Percentiles rank a stretch among this genome's conserved stretches.
Conservation (phyloP, 2,113 vertebrate species). For the Nestor notabilis region DNA sequence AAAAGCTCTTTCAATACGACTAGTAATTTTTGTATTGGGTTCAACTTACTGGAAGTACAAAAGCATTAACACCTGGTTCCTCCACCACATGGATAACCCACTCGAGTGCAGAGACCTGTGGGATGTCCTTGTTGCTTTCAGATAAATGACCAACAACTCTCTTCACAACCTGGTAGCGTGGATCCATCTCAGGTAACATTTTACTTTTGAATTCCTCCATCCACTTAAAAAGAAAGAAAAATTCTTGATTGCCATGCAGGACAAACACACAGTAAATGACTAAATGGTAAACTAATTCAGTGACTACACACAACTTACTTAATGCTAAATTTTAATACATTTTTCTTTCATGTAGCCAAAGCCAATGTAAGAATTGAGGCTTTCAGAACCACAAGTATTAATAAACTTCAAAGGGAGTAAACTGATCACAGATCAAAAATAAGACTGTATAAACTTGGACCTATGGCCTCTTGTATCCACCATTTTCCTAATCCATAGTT, state of each 20-base stretch:
- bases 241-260: not conserved
- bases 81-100: conserved; percentile 91
- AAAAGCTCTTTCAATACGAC: not conserved
- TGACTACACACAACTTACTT: not conserved
- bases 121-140: conserved; percentile 88
- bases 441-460: not conserved
- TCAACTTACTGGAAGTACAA: conserved; percentile 88
- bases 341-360: not conserved
- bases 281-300: not conserved
- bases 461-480: not conserved
- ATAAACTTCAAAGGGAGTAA: not conserved
- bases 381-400: not conserved
- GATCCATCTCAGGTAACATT: conserved; percentile 82
- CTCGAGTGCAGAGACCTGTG: conserved; percentile 77
- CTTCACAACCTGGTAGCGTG: conserved; percentile 82
- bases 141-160: conserved; percentile 80
- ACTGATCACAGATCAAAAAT: not conserved
- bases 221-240: conserved; percentile 75
- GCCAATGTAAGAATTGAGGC: not conserved
- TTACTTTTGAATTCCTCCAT: conserved; percentile 82
- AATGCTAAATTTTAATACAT: not conserved
- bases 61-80: conserved; percentile 83
- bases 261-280: not conserved
- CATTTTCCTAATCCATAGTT: not conserved
- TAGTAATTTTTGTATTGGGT: not conserved